Evolutionary conservation across 2,888 invertebrate genomes (phyloP), one percentile per base, ranked within the genome.

Genomic region (Syrista parreyssii): DNA sequence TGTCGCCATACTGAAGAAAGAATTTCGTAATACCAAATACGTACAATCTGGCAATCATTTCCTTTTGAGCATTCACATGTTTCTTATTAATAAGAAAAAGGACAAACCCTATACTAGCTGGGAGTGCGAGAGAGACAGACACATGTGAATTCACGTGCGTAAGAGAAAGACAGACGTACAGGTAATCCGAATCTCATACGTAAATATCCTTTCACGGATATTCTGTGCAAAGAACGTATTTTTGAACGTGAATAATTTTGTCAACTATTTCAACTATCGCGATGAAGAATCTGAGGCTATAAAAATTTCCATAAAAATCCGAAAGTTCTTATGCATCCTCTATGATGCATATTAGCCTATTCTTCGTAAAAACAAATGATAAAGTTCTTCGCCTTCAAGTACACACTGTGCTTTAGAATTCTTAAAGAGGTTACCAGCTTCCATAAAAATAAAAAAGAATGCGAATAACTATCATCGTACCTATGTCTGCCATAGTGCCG

Each of bases 401-500:
- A 55, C 9, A 55, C 55, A 55, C 55, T 55, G 55, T 55, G 23
- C 23, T 55, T 55, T 23, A 55, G 55, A 55, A 55, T 55, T 55
- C 55, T 55, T 23, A 55, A 55, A 23, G 71, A 30, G 30, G 15
- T 3, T 71, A 6, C 23, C 31, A 31, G 31, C 71, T 71, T 71
- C 31, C 71, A 71, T 33, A 33, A 55, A 6, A 55, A 55, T 55
- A 55, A 55, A 23, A 55, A 55, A 55, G 55, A 55, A 55, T 55
- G 23, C 55, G 33, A 71, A 71, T 71, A 23, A 71, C 34, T 74
- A 74, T 74, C 74, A 32, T 40, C 12, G 11, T 36, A 79, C 75
- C 78, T 79, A 35, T 30, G 12, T 71, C 69, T 35, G 71, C 73
- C 78, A 69, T 76, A 79, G 78, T 76, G 74, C 69, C 40, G 33